Base-by-base conservation (phyloP, 2,888 invertebrate genomes). In the Opisthograptis luteolata region DNA sequence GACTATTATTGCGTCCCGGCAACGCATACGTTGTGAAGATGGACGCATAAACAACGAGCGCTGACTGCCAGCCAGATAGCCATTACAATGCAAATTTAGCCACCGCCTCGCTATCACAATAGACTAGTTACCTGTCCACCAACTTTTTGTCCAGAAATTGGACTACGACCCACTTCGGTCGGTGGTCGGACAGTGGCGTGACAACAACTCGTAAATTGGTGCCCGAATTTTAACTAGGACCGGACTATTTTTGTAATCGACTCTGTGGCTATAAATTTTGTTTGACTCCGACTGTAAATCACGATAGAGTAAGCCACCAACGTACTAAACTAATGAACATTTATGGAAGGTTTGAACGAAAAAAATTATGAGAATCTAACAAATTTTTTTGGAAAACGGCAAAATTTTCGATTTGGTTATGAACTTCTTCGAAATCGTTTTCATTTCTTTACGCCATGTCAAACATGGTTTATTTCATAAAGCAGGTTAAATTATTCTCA, bases 71-170 rank as follows among this genome's bases (percentile, higher is more conserved):
- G 66, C 67, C 65, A 73, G 69, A 78, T 81, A 78, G 76, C 86
- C 79, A 88, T 87, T 86, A 86, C 84, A 77, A 87, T 88, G 88
- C 86, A 89, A 87, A 89, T 89, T 73, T 74, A 36, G 40, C 39
- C 24, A 31, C 68, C 65, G 62, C 66, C 70, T 66, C 71, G 68
- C 65, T 72, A 71, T 79, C 78, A 79, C 83, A 82, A 79, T 79
- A 77, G 79, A 78, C 76, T 73, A 74, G 79, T 75, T 81, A 84
- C 82, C 82, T 83, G 76, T 69, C 73, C 62, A 51, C 73, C 65
- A 80, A 84, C 80, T 84, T 87, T 88, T 88, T 85, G 78, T 68
- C 66, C 68, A 76, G 78, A 79, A 84, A 83, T 84, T 82, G 79
- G 75, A 81, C 76, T 73, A 68, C 70, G 80, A 70, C 80, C 75